Percentiles rank a stretch among this genome's conserved stretches.
Evolutionary conservation across 1,140 invertebrate genomes (phyloP).

Genomic region (Ctenoplectra terminalis): DNA sequence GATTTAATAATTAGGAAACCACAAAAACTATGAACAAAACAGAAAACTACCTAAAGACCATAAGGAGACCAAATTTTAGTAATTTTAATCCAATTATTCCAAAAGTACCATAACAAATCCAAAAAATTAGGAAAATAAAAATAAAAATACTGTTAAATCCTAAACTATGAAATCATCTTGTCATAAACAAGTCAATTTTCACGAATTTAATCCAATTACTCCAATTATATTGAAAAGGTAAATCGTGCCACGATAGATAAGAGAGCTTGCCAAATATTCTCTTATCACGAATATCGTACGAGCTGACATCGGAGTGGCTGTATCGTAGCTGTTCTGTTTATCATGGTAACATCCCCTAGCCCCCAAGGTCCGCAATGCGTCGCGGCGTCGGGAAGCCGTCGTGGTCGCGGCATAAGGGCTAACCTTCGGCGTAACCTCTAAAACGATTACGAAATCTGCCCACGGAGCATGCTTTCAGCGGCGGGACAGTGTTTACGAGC

Average conservation of each 20-base stretch:
- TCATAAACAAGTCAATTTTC: not conserved
- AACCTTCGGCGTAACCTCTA: constrained; percentile 46
- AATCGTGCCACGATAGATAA: not conserved
- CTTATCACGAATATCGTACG: not conserved
- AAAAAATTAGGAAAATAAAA: too few species aligned
- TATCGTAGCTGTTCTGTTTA: not conserved
- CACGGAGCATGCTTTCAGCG: constrained; percentile 35
- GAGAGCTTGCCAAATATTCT: not conserved
- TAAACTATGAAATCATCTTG: too few species aligned
- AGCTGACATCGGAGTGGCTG: not conserved
- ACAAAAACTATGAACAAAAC: too few species aligned
- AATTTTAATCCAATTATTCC: too few species aligned
- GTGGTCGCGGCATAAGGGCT: not conserved
- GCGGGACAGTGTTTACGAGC: constrained; percentile 40
- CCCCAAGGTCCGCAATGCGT: constrained; percentile 34
- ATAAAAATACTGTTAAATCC: too few species aligned
- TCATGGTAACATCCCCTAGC: not conserved
- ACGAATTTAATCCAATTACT: not conserved
- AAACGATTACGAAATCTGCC: constrained; percentile 51
- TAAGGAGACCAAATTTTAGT: too few species aligned
- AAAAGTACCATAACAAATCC: too few species aligned
- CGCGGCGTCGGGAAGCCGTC: not conserved
- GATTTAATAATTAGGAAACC: too few species aligned
- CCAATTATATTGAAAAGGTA: not conserved
- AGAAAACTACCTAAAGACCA: too few species aligned